phyloP scores from a whole-genome alignment of 2,888 invertebrate species.

The Cancer borealis region DNA sequence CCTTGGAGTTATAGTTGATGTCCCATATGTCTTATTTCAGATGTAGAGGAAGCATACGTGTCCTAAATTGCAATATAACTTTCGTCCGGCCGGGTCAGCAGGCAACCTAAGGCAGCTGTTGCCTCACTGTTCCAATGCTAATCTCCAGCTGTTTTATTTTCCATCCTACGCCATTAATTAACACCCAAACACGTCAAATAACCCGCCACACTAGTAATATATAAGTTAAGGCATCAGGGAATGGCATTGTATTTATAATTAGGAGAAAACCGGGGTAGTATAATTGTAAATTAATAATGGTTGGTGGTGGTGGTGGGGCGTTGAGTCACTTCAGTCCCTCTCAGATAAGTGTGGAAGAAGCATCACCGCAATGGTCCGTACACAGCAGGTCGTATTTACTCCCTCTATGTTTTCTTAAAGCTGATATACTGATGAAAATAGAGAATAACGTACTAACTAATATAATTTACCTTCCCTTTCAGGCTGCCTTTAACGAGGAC shows the following conservation, averaged over 20 bases:
- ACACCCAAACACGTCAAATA: neutral
- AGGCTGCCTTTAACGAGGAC: constrained; percentile 68
- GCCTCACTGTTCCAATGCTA: constrained; percentile 54
- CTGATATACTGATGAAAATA: neutral
- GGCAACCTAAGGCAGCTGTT: constrained; percentile 45
- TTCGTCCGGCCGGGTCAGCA: constrained; percentile 1
- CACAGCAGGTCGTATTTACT: neutral
- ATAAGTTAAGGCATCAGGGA: neutral
- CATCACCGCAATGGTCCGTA: constrained; percentile 7
- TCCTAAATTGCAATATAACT: constrained; percentile 21
- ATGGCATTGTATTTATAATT: neutral
- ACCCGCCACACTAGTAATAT: neutral
- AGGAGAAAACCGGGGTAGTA: neutral
- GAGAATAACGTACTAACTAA: neutral
- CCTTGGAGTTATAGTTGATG: neutral
- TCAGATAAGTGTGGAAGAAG: neutral
- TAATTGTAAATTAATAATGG: neutral
- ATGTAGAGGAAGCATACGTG: neutral
- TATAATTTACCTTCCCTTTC: neutral
- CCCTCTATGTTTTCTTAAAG: neutral
- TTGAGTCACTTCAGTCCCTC: neutral
- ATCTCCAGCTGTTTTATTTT: neutral
- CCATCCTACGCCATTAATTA: neutral
- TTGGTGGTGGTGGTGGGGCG: neutral
- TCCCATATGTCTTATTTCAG: neutral